These are phyloP conservation scores for Epsilonema sp. DNA, from an alignment of 2,888 invertebrate genomes.

Conservation along the genomic window DNA sequence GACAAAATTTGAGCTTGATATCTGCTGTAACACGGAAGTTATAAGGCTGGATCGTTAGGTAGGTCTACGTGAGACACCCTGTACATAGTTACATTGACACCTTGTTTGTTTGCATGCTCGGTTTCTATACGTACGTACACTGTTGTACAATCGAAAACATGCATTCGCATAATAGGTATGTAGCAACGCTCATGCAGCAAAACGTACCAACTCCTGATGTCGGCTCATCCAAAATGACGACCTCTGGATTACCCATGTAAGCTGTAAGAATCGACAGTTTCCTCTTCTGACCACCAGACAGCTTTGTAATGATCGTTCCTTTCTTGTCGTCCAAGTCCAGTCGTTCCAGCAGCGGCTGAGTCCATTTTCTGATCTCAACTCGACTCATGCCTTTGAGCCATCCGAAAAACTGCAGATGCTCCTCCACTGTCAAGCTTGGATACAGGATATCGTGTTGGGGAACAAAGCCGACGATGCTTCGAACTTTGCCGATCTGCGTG, in stretches of 20 bases:
- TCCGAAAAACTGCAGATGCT: slow-evolving; percentile 1
- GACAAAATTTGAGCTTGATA: too few species aligned
- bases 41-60: too few species aligned
- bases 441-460: slow-evolving; percentile 6
- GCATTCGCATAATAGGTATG: too few species aligned
- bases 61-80: too few species aligned
- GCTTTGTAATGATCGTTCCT: slow-evolving; percentile 46
- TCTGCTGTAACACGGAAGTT: too few species aligned
- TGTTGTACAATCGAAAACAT: too few species aligned
- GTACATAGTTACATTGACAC: too few species aligned
- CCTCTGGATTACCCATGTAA: slow-evolving; percentile 53
- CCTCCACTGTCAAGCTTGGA: slow-evolving; percentile 4
- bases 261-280: slow-evolving; percentile 60
- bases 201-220: too few species aligned
- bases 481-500: neutral
- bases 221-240: slow-evolving; percentile 62
- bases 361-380: neutral
- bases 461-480: neutral
- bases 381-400: neutral
- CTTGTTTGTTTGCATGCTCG: too few species aligned
- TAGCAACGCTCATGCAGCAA: too few species aligned
- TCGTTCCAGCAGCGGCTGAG: neutral
- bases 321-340: neutral
- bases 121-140: too few species aligned
- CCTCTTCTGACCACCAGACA: slow-evolving; percentile 67